Evolutionary conservation across 2,888 invertebrate species (phyloP).

Genomic region (Pogonocherus hispidulus): DNA sequence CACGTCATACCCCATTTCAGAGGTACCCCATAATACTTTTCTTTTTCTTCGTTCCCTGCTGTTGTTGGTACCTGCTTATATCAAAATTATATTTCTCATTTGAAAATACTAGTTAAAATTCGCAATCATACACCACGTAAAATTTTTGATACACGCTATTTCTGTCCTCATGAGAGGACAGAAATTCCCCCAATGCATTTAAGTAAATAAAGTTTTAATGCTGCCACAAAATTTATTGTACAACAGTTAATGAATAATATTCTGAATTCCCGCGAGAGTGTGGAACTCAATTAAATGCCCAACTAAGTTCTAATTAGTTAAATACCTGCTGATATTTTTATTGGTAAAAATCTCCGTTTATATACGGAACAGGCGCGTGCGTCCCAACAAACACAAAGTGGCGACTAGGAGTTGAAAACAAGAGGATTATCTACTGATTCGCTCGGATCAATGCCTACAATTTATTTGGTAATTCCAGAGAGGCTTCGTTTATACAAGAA

Average conservation of each 20-base stretch:
- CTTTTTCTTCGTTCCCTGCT: too few relatives aligned
- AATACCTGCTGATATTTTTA: slow-evolving; percentile 26
- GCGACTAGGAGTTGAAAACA: not conserved
- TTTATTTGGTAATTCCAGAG: not conserved
- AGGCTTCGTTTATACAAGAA: too few relatives aligned
- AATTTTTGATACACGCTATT: too few relatives aligned
- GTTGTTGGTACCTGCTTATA: too few relatives aligned
- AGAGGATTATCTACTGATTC: not conserved
- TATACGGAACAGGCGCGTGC: not conserved
- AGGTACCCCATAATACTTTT: too few relatives aligned
- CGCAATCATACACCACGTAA: too few relatives aligned
- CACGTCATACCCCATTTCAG: too few relatives aligned
- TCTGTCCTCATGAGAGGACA: too few relatives aligned
- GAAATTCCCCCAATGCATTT: too few relatives aligned
- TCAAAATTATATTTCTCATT: too few relatives aligned
- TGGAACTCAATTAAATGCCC: slow-evolving; percentile 1
- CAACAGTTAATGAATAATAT: not conserved
- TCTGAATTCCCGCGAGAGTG: not conserved
- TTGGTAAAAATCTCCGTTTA: not conserved
- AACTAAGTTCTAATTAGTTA: slow-evolving; percentile 12
- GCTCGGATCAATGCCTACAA: not conserved
- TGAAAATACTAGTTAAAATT: too few relatives aligned
- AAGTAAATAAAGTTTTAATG: not conserved
- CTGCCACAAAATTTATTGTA: not conserved
- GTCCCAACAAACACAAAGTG: not conserved